These are phyloP conservation scores for Tamandua tetradactyla DNA, from an alignment of 2,797 vertebrate species.

Conservation along the genomic window DNA sequence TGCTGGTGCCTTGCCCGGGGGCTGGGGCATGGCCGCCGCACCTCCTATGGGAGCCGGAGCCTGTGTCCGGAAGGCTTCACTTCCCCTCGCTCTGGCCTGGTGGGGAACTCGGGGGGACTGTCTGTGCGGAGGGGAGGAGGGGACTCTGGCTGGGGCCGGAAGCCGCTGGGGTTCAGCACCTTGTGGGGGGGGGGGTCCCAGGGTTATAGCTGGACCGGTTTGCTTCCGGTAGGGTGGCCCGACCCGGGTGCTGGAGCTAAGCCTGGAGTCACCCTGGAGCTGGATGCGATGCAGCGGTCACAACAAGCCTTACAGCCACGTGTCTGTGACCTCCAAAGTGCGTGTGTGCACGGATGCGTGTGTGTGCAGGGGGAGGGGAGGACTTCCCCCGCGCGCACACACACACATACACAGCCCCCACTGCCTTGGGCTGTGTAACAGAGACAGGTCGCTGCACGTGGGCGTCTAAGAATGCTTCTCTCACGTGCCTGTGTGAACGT, in stretches of 20 bases:
- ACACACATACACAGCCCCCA: neutral
- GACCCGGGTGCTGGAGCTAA: neutral
- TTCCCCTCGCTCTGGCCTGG: neutral
- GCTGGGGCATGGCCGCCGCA: neutral
- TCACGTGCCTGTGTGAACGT: slow-evolving; percentile 66
- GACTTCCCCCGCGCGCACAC: neutral
- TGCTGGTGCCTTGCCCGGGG: neutral
- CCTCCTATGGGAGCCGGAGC: neutral
- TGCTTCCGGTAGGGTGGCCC: neutral
- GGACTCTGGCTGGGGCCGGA: neutral
- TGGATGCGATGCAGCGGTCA: neutral
- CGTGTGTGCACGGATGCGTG: rapidly evolving
- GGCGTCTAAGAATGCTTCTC: slow-evolving; percentile 67
- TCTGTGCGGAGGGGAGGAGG: neutral
- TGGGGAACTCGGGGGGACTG: neutral
- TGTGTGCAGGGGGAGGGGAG: neutral
- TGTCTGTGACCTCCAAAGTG: neutral
- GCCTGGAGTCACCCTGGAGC: neutral
- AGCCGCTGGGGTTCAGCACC: neutral
- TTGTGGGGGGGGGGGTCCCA: neutral
- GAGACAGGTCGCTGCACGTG: slow-evolving; percentile 78
- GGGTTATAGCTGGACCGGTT: neutral
- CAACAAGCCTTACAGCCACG: neutral
- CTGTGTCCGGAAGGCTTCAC: neutral
- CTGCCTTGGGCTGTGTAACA: slow-evolving; percentile 63